Conservation (phyloP, 2,113 vertebrate genomes). For the Anser cygnoides region DNA sequence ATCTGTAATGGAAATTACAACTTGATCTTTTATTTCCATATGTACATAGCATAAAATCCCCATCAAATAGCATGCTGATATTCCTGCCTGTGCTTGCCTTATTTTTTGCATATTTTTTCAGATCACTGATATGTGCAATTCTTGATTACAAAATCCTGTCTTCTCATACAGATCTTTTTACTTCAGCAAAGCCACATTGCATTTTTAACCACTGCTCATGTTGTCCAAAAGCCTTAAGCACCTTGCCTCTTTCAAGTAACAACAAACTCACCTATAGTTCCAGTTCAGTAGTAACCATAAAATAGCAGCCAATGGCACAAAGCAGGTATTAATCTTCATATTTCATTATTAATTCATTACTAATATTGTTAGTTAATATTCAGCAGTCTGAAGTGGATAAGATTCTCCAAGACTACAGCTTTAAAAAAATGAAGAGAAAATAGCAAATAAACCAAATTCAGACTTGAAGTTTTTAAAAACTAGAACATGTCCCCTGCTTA, state of each 20-base stretch:
- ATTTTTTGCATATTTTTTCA: not conserved
- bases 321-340: not conserved
- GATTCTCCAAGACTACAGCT: not conserved
- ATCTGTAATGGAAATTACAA: not conserved
- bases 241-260: constrained; percentile 4
- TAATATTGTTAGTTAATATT: not conserved
- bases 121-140: not conserved
- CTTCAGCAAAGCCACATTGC: constrained; percentile 12
- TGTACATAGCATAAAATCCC: not conserved
- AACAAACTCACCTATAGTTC: not conserved
- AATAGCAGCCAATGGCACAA: not conserved
- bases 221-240: constrained; percentile 1
- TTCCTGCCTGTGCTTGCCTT: not conserved
- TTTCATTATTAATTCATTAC: not conserved
- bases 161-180: not conserved
- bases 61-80: constrained; percentile 17
- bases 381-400: not conserved
- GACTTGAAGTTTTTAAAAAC: constrained; percentile 3
- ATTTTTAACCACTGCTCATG: constrained; percentile 35
- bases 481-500: not conserved
- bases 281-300: not conserved
- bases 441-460: not conserved
- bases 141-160: not conserved
- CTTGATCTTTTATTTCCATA: constrained; percentile 31
- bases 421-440: not conserved